phyloP scores from a whole-genome alignment of 2,113 vertebrate genomes.

The Myocastor coypus region DNA sequence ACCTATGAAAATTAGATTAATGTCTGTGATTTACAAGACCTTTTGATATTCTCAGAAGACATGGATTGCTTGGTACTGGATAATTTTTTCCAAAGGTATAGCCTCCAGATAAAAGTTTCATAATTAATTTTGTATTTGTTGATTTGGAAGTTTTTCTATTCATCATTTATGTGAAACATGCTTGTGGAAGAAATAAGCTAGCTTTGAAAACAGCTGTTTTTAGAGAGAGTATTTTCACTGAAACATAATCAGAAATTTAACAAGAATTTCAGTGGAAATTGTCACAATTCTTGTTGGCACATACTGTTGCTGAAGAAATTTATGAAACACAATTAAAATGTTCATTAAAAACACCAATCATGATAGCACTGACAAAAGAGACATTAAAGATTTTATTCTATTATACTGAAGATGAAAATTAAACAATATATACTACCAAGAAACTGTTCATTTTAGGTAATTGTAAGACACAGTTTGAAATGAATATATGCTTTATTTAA shows the following conservation, averaged over 20 bases:
- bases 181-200: neutral
- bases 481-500: neutral
- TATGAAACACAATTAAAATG: constrained; percentile 39
- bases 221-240: constrained; percentile 37
- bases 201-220: neutral
- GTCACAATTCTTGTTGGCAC: constrained; percentile 22
- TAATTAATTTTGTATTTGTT: neutral
- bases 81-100: neutral
- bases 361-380: constrained; percentile 25
- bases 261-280: constrained; percentile 34
- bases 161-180: neutral
- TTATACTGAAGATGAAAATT: constrained; percentile 12
- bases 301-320: constrained; percentile 22
- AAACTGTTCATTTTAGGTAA: neutral
- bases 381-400: neutral
- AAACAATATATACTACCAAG: constrained; percentile 20
- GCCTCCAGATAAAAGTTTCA: neutral
- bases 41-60: neutral
- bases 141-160: neutral
- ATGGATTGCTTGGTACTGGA: neutral
- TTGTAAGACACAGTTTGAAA: neutral
- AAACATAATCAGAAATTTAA: constrained; percentile 41
- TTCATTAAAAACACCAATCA: constrained; percentile 21
- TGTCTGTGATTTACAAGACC: neutral
- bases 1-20: neutral